Percentiles rank a stretch among this genome's conserved stretches.
phyloP scores from a whole-genome alignment of 2,113 vertebrate genomes.

The Brachirus orientalis region DNA sequence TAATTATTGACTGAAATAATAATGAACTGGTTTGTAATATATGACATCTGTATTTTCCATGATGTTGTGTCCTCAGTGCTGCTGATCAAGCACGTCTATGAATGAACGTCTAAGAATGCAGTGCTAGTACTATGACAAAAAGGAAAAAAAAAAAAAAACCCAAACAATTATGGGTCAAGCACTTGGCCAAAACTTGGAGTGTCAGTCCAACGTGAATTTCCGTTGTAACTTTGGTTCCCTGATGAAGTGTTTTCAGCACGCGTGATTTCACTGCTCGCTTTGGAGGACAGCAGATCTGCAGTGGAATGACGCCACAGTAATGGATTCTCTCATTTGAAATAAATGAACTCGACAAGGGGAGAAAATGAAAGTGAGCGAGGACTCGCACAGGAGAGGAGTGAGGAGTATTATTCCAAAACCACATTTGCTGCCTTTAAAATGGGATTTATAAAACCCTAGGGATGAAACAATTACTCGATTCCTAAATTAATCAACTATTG shows the following conservation, averaged over 20 bases:
- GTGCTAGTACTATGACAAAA: too few relatives aligned
- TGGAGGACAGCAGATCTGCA: slow-evolving; percentile 24
- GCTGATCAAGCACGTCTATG: too few relatives aligned
- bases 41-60: too few relatives aligned
- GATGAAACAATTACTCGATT: too few relatives aligned
- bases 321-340: slow-evolving; percentile 65
- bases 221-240: slow-evolving; percentile 30
- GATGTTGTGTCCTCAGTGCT: too few relatives aligned
- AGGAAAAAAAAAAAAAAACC: too few relatives aligned
- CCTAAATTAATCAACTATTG: too few relatives aligned
- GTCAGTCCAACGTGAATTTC: slow-evolving; percentile 30
- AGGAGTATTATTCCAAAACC: slow-evolving; percentile 5
- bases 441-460: neutral
- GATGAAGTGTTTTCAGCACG: slow-evolving; percentile 53
- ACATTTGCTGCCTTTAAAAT: neutral
- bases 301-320: slow-evolving; percentile 42
- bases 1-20: neutral
- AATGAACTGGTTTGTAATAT: too few relatives aligned
- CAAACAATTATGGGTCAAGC: slow-evolving; percentile 3
- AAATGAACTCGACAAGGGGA: slow-evolving; percentile 50
- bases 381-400: slow-evolving; percentile 10
- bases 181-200: slow-evolving; percentile 16
- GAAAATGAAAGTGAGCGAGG: slow-evolving; percentile 46
- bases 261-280: slow-evolving; percentile 43
- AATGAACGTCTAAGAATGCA: too few relatives aligned